Conservation (phyloP, 23 tunicate species). For the Corella eumyota region DNA sequence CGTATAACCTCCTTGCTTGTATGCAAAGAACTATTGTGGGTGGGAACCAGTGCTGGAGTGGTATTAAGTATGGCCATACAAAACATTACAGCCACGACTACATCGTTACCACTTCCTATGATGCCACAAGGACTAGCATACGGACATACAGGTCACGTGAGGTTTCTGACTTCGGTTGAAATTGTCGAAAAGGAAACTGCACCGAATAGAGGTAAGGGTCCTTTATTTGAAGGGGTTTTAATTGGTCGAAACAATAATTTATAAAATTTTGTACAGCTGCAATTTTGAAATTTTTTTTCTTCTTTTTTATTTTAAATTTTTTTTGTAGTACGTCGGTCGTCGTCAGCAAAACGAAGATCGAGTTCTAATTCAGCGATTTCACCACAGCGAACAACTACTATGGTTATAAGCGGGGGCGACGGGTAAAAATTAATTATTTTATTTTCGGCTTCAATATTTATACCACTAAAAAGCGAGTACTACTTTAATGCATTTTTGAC, state of each 20-base stretch:
- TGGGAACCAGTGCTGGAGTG: slow-evolving; percentile 92
- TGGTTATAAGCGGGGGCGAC: slow-evolving; percentile 91
- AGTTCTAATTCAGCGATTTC: slow-evolving; percentile 14
- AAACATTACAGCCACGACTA: slow-evolving; percentile 30
- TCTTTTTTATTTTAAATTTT: background rate
- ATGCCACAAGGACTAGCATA: slow-evolving; percentile 85
- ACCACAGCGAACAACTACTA: slow-evolving; percentile 23
- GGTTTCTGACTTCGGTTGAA: slow-evolving; percentile 68
- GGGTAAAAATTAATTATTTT: no score
- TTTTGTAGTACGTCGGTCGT: slow-evolving; percentile 11
- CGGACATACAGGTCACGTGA: slow-evolving; percentile 94
- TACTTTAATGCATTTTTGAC: no score
- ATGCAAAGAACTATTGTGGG: slow-evolving; percentile 78
- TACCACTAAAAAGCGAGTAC: no score
- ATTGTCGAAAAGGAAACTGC: slow-evolving; percentile 24
- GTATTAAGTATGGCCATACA: slow-evolving; percentile 75
- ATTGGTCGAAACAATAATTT: no score
- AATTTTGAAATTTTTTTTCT: no score
- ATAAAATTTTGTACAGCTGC: no score
- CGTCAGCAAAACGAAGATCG: slow-evolving; percentile 26
- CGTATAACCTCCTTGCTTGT: slow-evolving; percentile 85
- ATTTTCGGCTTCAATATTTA: no score
- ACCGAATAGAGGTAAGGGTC: slow-evolving; percentile 6
- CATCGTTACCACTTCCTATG: slow-evolving; percentile 43
- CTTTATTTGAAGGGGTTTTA: background rate